Evolutionary conservation across 2,113 vertebrate species (phyloP), one percentile per base, ranked within the genome.

Genomic region (Ardeotis arabs): DNA sequence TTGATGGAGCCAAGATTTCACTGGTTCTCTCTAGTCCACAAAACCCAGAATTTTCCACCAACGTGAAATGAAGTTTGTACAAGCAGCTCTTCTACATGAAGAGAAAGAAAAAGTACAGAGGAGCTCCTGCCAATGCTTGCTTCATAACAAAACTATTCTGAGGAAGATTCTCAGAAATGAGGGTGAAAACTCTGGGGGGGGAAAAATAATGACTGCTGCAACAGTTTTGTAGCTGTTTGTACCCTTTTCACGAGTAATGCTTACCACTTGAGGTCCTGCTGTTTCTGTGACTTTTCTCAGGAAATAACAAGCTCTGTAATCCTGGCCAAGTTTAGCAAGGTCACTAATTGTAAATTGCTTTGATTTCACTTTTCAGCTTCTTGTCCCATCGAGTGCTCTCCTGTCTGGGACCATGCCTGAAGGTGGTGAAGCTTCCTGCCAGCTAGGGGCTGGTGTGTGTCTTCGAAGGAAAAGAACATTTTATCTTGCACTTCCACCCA

Each of bases 1-100:
- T 94, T 76, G 66, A 79, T 33, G 87, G 44, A 92, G 95, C 87
- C 94, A 95, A 76, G 77, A 55, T 92, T 95, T 94, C 47, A n/a
- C 52, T 81, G 60, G 56, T 83, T 92, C 52, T 82, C 35, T 73
- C 87, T 49, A 45, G 82, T 73, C 37, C 1, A 3, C 62, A 79
- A 84, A 73, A 2, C 1, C 14, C 53, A 24, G 70, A 63, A 76
- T 33, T 89, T 87, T 94, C 70, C 81, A 87, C 63, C 37, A 49
- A 12, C 1, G 4, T 39, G 49, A 58, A 72, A 45, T 62, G 49
- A 78, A 70, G 50, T 82, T 79, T 87, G 62, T 79, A 66, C 15
- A 59, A 94, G 81, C 80, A 90, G 31, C 52, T 79, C 81, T 92
- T 95, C 77, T 53, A 47, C 37, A 19, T 28, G 69, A 89, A 84